A percentile compares a stretch with the other conserved stretches of the same genome.
Conservation (phyloP, 2,888 invertebrate genomes). For the Acrobasis consociella region DNA sequence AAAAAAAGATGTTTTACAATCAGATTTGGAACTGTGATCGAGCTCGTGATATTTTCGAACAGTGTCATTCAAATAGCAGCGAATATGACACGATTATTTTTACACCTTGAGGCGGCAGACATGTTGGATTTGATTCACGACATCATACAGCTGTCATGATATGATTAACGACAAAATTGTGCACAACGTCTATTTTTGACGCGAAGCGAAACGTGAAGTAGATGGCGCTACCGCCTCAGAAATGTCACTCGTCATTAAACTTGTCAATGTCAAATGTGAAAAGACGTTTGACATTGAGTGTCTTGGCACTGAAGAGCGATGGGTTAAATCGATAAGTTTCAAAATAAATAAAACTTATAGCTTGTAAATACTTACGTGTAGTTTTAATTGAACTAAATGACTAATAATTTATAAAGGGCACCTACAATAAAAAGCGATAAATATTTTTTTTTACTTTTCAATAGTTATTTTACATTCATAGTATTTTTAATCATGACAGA, state of each 20-base stretch:
- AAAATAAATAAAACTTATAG: too few species aligned
- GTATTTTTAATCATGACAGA: too few species aligned
- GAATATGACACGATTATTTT: constrained; percentile 23
- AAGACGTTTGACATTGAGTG: too few species aligned
- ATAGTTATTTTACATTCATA: too few species aligned
- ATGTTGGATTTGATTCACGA: constrained; percentile 24
- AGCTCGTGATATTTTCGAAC: constrained; percentile 18
- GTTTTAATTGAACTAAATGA: too few species aligned
- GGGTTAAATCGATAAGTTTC: too few species aligned
- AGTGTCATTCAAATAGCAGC: constrained; percentile 11
- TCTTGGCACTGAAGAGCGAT: too few species aligned
- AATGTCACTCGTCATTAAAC: constrained; percentile 53
- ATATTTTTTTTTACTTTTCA: too few species aligned
- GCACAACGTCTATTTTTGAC: constrained; percentile 38
- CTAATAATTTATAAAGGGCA: too few species aligned
- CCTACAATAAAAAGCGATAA: too few species aligned
- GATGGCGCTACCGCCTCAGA: constrained; percentile 45
- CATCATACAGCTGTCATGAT: constrained; percentile 23
- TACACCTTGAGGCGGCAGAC: constrained; percentile 18
- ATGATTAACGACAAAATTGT: constrained; percentile 35
- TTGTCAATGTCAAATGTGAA: constrained; percentile 50
- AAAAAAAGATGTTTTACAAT: not conserved
- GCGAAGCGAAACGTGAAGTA: constrained; percentile 47
- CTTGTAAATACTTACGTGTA: too few species aligned
- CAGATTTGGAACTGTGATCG: not conserved